Conservation (phyloP, 1,140 invertebrate genomes). For the Psilanteris sp. region DNA sequence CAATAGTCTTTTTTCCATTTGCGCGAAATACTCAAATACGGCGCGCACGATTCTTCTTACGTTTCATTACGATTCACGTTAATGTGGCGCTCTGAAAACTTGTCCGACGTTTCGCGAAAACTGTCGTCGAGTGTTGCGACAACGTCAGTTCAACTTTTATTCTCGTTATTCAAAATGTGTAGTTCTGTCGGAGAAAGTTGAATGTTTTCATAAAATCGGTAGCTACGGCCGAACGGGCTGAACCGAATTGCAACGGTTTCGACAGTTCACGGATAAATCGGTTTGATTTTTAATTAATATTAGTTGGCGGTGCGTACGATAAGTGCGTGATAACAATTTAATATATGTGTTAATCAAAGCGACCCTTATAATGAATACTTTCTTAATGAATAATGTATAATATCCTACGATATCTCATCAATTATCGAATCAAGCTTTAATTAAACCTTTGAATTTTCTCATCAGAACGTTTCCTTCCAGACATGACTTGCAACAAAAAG, state of each 20-base stretch:
- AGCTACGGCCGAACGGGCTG: too few relatives aligned
- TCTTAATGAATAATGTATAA: slow-evolving; percentile 31
- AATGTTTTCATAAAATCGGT: slow-evolving; percentile 15
- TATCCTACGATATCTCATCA: slow-evolving; percentile 31
- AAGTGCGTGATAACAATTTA: slow-evolving; percentile 17
- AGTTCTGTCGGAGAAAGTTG: slow-evolving; percentile 14
- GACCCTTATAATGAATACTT: slow-evolving; percentile 16
- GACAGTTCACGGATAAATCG: slow-evolving; percentile 2
- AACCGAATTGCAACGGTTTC: too few relatives aligned
- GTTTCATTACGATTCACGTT: slow-evolving; percentile 20
- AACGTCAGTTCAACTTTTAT: background rate
- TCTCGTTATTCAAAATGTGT: slow-evolving; percentile 24
- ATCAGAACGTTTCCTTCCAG: slow-evolving; percentile 6
- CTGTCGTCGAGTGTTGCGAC: slow-evolving; percentile 23
- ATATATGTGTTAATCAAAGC: slow-evolving; percentile 18
- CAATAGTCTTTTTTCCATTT: slow-evolving; percentile 37
- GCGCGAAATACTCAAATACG: slow-evolving; percentile 34
- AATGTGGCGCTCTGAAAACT: slow-evolving; percentile 30
- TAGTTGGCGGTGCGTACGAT: background rate
- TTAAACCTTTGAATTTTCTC: slow-evolving; percentile 27
- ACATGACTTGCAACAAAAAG: slow-evolving; percentile 37
- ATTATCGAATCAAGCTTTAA: slow-evolving; percentile 29
- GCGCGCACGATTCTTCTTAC: slow-evolving; percentile 43
- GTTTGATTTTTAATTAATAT: slow-evolving; percentile 16
- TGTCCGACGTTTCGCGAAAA: slow-evolving; percentile 19